Evolutionary conservation across 2,888 invertebrate species (phyloP).

Genomic region (Aphodius sticticus): DNA sequence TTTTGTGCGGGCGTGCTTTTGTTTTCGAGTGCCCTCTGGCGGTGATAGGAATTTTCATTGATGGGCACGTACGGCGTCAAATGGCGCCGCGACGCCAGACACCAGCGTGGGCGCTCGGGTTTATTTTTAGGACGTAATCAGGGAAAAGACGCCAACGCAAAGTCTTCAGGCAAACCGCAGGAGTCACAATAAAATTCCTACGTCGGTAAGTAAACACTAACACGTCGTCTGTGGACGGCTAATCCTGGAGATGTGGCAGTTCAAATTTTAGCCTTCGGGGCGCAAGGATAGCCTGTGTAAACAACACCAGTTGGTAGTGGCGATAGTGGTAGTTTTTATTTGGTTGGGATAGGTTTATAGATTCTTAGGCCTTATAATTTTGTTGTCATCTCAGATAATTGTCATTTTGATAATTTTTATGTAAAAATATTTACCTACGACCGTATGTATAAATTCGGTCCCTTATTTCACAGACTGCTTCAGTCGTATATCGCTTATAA

Average conservation of each 20-base stretch:
- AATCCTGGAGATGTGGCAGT: not conserved
- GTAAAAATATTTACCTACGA: no score
- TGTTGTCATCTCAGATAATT: no score
- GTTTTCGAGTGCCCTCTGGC: not conserved
- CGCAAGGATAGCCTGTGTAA: no score
- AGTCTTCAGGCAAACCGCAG: not conserved
- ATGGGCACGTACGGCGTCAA: not conserved
- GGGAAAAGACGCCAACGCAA: not conserved
- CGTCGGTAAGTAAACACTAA: not conserved
- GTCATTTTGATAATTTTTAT: no score
- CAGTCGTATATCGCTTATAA: no score
- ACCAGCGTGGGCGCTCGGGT: not conserved
- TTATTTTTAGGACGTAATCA: not conserved
- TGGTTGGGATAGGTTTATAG: no score
- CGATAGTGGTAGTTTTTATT: no score
- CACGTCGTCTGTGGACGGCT: not conserved
- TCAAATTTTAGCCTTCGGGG: not conserved
- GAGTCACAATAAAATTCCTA: not conserved
- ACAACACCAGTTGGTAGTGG: no score
- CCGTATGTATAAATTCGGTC: no score
- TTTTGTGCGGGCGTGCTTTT: not conserved
- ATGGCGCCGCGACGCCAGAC: not conserved
- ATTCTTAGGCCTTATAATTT: no score
- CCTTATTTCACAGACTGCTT: no score
- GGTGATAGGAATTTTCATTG: not conserved